Evolutionary conservation across 23 tunicate species (phyloP).

Genomic region (Halocynthia roretzi): DNA sequence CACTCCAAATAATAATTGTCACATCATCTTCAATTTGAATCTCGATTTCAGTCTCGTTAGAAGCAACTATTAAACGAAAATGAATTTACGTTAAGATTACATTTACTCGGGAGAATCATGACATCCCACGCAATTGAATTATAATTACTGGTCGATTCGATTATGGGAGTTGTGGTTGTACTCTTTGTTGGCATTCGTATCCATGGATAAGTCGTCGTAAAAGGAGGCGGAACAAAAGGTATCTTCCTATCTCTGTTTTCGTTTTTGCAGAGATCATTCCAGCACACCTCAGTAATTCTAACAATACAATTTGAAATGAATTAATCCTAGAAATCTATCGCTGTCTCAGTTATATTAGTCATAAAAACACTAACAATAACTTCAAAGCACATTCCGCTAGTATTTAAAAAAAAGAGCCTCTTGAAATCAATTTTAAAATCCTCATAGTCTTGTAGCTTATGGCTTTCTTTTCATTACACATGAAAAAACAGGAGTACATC

Average conservation of each 20-base stretch:
- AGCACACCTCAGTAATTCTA: conserved; percentile 27
- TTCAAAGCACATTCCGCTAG: background rate
- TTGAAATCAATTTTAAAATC: background rate
- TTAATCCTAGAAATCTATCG: background rate
- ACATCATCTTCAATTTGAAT: too few species aligned
- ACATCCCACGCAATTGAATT: too few species aligned
- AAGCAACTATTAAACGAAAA: too few species aligned
- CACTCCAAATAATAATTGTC: too few species aligned
- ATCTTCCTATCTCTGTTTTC: conserved; percentile 30
- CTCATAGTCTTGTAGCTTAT: background rate
- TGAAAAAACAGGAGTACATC: background rate
- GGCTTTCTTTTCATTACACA: background rate
- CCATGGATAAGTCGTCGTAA: conserved; percentile 54
- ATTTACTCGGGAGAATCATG: too few species aligned
- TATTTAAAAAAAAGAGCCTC: background rate
- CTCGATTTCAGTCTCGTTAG: too few species aligned
- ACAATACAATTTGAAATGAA: background rate
- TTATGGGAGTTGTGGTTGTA: background rate
- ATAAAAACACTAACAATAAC: background rate
- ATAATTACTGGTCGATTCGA: too few species aligned
- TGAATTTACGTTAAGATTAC: too few species aligned
- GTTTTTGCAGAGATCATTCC: conserved; percentile 46
- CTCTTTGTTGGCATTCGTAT: conserved; percentile 17
- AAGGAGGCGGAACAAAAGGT: conserved; percentile 17
- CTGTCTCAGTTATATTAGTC: background rate